Conservation (phyloP, 2,888 invertebrate genomes). For the Agrochola circellaris region DNA sequence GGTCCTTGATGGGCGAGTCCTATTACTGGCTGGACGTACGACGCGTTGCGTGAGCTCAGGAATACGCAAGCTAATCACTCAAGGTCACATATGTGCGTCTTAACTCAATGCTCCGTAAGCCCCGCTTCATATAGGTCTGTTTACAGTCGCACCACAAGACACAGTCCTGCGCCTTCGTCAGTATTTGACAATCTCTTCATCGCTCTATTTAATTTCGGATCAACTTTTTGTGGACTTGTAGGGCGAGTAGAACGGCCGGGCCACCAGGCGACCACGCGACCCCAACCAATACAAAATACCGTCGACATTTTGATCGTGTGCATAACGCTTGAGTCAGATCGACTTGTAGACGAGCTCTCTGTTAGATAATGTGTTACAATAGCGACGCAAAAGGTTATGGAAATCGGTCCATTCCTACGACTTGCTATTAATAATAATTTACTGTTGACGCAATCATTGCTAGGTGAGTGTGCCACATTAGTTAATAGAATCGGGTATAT, state of each 20-base stretch:
- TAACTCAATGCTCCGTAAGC: not conserved
- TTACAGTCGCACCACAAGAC: not conserved
- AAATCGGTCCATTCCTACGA: constrained; percentile 23
- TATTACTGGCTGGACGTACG: too few relatives aligned
- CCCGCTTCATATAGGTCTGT: too few relatives aligned
- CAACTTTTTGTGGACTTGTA: not conserved
- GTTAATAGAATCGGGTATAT: constrained; percentile 45
- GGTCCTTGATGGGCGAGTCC: too few relatives aligned
- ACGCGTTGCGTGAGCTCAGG: too few relatives aligned
- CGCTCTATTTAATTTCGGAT: too few relatives aligned
- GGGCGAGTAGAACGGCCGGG: too few relatives aligned
- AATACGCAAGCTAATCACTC: too few relatives aligned
- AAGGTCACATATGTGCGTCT: too few relatives aligned
- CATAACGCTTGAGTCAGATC: not conserved
- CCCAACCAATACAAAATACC: not conserved
- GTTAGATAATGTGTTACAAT: constrained; percentile 27
- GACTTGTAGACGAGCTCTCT: not conserved
- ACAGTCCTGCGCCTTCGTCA: not conserved
- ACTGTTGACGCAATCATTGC: constrained; percentile 30
- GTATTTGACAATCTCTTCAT: not conserved
- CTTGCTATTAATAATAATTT: constrained; percentile 22
- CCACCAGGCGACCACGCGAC: too few relatives aligned
- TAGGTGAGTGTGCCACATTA: constrained; percentile 54
- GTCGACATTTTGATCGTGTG: not conserved
- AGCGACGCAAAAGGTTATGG: constrained; percentile 27